A percentile compares a stretch with the other conserved stretches of the same genome.
Conservation (phyloP, 2,888 invertebrate species). For the Acrobasis suavella region DNA sequence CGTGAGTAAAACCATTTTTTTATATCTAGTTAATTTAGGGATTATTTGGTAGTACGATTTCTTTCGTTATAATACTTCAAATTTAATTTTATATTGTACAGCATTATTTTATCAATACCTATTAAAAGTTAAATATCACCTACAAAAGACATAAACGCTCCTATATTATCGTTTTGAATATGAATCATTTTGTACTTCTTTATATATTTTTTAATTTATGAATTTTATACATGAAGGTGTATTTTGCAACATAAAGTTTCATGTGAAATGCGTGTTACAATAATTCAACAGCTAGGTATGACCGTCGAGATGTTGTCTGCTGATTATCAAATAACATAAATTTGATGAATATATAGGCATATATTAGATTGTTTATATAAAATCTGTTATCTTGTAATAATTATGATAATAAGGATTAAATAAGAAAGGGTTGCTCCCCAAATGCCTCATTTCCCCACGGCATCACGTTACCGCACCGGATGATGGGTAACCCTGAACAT, state of each 20-base stretch:
- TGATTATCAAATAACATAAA: background rate
- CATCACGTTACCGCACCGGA: conserved; percentile 74
- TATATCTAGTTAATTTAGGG: too few relatives aligned
- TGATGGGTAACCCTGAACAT: conserved; percentile 65
- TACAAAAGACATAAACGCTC: conserved; percentile 11
- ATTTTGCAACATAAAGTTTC: too few relatives aligned
- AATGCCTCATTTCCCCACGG: conserved; percentile 72
- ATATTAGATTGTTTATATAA: background rate
- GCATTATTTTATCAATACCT: background rate
- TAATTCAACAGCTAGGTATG: too few relatives aligned
- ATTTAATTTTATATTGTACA: background rate
- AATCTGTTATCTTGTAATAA: conserved; percentile 24
- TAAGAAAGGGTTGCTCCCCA: conserved; percentile 46
- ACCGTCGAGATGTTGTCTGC: too few relatives aligned
- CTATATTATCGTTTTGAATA: background rate
- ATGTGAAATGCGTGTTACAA: too few relatives aligned
- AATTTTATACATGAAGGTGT: too few relatives aligned
- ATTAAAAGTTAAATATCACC: conserved; percentile 1
- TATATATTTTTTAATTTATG: background rate
- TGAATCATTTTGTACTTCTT: background rate
- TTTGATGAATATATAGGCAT: background rate
- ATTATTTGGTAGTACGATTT: background rate
- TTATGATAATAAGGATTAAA: conserved; percentile 41
- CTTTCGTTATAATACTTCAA: conserved; percentile 1
- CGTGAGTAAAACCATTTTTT: too few relatives aligned